phyloP scores from a whole-genome alignment of 2,888 invertebrate species.

The Papilio protenor region DNA sequence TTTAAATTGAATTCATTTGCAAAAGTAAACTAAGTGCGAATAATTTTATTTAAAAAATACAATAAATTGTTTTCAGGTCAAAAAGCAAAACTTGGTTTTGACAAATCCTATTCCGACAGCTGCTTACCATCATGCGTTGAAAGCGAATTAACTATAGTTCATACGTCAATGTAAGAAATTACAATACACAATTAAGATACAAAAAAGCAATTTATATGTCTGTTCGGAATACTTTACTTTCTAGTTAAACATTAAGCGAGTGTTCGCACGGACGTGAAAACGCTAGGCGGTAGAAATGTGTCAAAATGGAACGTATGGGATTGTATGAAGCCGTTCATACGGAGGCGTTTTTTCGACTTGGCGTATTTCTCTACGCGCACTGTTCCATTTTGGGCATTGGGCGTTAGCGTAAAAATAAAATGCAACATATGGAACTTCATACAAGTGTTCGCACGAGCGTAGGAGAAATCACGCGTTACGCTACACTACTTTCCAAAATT shows the following conservation, averaged over 20 bases:
- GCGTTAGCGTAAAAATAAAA: too few species aligned
- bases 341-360: too few species aligned
- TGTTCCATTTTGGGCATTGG: too few species aligned
- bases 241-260: not conserved
- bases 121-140: conserved; percentile 86
- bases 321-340: too few species aligned
- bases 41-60: not conserved
- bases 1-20: not conserved
- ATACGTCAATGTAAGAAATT: conserved; percentile 56
- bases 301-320: too few species aligned
- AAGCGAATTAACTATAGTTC: conserved; percentile 72
- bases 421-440: too few species aligned
- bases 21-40: not conserved
- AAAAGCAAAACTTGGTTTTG: conserved; percentile 72
- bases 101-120: conserved; percentile 63
- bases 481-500: too few species aligned
- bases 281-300: too few species aligned
- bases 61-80: conserved; percentile 55
- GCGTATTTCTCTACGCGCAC: too few species aligned
- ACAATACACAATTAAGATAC: not conserved
- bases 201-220: not conserved
- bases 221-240: not conserved
- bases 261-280: too few species aligned
- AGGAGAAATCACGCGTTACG: too few species aligned
- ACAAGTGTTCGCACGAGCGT: too few species aligned